Conservation (phyloP, 2,113 vertebrate genomes). For the Heterotis niloticus region DNA sequence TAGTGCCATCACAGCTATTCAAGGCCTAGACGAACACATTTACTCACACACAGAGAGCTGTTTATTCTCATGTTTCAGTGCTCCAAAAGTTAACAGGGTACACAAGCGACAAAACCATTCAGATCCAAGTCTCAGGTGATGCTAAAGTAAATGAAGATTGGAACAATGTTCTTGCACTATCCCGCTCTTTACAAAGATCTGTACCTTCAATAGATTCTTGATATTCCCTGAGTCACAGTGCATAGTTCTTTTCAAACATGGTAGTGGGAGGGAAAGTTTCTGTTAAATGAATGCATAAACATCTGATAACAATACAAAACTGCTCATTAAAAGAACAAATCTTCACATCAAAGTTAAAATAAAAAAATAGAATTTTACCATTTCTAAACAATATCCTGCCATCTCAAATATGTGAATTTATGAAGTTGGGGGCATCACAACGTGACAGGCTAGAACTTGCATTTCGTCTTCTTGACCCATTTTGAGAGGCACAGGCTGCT, state of each 20-base stretch:
- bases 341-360: no score
- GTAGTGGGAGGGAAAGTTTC: not conserved
- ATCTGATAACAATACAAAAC: not conserved
- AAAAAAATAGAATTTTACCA: not conserved
- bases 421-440: not conserved
- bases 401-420: not conserved
- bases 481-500: conserved; percentile 1
- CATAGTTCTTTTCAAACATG: not conserved
- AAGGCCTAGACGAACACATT: conserved; percentile 20
- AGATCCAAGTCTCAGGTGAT: not conserved
- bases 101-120: not conserved
- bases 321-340: no score
- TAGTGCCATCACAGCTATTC: not conserved
- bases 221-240: no score
- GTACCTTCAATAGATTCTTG: no score
- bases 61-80: not conserved
- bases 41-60: not conserved
- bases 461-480: conserved; percentile 10
- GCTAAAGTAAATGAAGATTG: not conserved
- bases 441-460: conserved; percentile 2
- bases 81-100: not conserved
- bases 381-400: not conserved
- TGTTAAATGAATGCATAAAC: no score
- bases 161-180: no score
- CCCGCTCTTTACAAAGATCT: no score